These are phyloP conservation scores for Avahi laniger DNA, from an alignment of 2,797 vertebrate species.

Conservation along the genomic window DNA sequence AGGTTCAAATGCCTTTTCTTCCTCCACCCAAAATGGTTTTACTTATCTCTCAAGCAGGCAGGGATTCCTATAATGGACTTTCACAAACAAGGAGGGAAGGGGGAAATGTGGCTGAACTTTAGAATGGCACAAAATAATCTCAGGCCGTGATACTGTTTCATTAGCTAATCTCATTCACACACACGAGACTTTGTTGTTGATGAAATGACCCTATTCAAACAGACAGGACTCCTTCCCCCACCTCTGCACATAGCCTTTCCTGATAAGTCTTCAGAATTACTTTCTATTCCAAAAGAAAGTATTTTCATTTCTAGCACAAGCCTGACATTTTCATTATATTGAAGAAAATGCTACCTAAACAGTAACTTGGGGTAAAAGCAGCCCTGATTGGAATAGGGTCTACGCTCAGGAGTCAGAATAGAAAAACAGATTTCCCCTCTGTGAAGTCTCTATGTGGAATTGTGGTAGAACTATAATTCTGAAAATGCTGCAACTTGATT, in stretches of 20 bases:
- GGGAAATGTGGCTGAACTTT: background rate
- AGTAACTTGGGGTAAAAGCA: conserved; percentile 24
- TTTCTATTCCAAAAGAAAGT: conserved; percentile 32
- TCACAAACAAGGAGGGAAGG: conserved; percentile 23
- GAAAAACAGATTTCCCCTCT: background rate
- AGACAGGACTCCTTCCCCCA: background rate
- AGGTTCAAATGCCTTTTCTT: conserved; percentile 49
- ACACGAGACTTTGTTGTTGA: background rate
- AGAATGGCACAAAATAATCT: conserved; percentile 12
- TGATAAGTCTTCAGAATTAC: conserved; percentile 40
- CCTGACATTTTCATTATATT: background rate
- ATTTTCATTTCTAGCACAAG: conserved; percentile 16
- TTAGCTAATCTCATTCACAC: conserved; percentile 40
- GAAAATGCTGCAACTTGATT: background rate
- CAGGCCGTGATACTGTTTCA: background rate
- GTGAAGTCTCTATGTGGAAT: background rate
- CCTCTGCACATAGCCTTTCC: background rate
- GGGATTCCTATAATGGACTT: conserved; percentile 23
- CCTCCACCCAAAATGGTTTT: background rate
- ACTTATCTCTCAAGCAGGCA: conserved; percentile 40
- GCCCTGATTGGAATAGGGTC: background rate
- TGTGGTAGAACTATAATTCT: background rate
- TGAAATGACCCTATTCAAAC: conserved; percentile 2
- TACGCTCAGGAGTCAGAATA: background rate
- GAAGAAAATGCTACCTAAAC: conserved; percentile 41